Evolutionary conservation across 92 coral and sea anemone genomes (phyloP).

Genomic region (Phenganax subtilis): DNA sequence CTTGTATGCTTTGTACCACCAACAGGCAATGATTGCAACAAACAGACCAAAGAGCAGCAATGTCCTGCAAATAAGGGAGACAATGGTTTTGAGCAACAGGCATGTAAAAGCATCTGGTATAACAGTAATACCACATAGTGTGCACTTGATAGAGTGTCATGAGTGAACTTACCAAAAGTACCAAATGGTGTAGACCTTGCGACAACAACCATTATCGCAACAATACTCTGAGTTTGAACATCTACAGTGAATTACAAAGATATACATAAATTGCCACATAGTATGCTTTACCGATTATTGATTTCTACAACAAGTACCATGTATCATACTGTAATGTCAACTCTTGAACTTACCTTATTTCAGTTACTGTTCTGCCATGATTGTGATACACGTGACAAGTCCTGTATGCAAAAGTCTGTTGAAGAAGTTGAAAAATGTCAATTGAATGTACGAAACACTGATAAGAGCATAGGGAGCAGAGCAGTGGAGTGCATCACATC

Average conservation of each 20-base stretch:
- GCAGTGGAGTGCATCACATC: too few relatives aligned
- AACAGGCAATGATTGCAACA: constrained; percentile 55
- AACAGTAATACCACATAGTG: background rate
- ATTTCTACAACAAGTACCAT: background rate
- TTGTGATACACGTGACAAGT: constrained; percentile 5
- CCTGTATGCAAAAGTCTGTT: constrained; percentile 15
- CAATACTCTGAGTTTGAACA: constrained; percentile 78
- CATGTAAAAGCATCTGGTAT: background rate
- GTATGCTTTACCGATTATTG: background rate
- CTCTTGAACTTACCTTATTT: background rate
- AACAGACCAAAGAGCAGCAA: constrained; percentile 27
- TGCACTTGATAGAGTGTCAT: background rate
- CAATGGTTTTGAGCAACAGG: background rate
- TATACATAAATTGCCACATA: background rate
- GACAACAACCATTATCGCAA: constrained; percentile 75
- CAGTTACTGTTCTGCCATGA: background rate
- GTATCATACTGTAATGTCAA: background rate
- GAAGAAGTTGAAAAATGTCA: background rate
- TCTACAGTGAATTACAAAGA: constrained; percentile 32
- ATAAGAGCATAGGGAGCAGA: too few relatives aligned
- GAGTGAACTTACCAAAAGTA: constrained; percentile 76
- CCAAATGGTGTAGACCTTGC: constrained; percentile 86
- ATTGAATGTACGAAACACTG: too few relatives aligned
- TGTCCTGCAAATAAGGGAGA: constrained; percentile 19
- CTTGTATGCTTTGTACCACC: constrained; percentile 93